Evolutionary conservation across 2,797 vertebrate genomes (phyloP).

Genomic region (Poecilia gillii): DNA sequence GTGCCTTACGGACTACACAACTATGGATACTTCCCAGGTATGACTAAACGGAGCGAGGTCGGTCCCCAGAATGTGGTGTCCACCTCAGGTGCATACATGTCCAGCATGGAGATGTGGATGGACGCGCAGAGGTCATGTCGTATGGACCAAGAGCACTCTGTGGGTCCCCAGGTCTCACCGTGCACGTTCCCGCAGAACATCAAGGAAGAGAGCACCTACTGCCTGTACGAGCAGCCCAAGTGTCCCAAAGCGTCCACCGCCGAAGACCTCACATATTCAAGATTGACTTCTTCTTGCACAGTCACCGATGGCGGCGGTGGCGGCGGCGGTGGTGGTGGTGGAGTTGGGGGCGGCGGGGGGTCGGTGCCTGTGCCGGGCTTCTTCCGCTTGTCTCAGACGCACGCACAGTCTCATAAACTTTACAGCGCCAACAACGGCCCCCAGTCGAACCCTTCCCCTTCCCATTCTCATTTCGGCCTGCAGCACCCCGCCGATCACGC

Average conservation of each 20-base stretch:
- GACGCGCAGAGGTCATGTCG: constrained; percentile 94
- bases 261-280: constrained; percentile 88
- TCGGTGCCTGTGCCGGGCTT: constrained; percentile 96
- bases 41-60: constrained; percentile 88
- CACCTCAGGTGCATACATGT: constrained; percentile 87
- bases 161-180: constrained; percentile 83
- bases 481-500: constrained; percentile 83
- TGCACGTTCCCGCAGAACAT: constrained; percentile 95
- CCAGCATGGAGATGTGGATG: constrained; percentile 96
- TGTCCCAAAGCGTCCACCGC: constrained; percentile 88
- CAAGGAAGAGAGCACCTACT: constrained; percentile 97
- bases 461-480: constrained; percentile 83
- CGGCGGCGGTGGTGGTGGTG: constrained; percentile 50
- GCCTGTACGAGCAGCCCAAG: constrained; percentile 95
- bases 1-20: constrained; percentile 94
- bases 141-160: constrained; percentile 85
- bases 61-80: constrained; percentile 85
- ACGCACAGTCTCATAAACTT: constrained; percentile 92
- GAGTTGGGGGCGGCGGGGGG: constrained; percentile 53
- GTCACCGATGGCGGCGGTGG: constrained; percentile 66
- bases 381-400: constrained; percentile 98
- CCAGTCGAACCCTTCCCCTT: constrained; percentile 85
- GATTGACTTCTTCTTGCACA: constrained; percentile 84
- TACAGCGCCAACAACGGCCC: constrained; percentile 84
- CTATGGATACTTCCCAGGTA: constrained; percentile 95